Evolutionary conservation across 2,888 invertebrate genomes (phyloP).

Genomic region (Mesorhabditis belari): DNA sequence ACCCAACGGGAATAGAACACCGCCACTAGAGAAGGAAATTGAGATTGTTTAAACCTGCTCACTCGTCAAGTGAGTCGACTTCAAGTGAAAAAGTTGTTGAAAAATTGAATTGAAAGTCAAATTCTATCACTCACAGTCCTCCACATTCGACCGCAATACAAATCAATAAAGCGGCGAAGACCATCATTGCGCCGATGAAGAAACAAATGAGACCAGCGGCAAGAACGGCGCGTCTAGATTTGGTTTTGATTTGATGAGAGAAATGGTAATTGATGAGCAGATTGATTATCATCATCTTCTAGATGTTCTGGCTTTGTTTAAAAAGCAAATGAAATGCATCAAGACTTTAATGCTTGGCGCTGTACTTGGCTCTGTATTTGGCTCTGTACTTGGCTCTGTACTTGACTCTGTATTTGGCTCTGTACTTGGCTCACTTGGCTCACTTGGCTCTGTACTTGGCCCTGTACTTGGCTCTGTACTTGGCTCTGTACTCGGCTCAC

Average conservation of each 20-base stretch:
- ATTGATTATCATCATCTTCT: too few relatives aligned
- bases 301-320: too few relatives aligned
- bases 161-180: constrained; percentile 44
- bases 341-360: not conserved
- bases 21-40: constrained; percentile 27
- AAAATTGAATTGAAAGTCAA: not conserved
- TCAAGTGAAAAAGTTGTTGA: not conserved
- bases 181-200: constrained; percentile 46
- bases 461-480: too few relatives aligned
- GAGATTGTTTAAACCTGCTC: not conserved
- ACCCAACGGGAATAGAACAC: constrained; percentile 45
- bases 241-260: not conserved
- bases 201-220: constrained; percentile 47
- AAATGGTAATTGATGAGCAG: not conserved
- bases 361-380: not conserved
- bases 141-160: constrained; percentile 50
- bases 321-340: not conserved
- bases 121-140: constrained; percentile 30
- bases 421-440: not conserved
- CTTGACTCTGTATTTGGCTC: not conserved
- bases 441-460: too few relatives aligned
- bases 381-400: too few relatives aligned
- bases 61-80: not conserved
- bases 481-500: too few relatives aligned
- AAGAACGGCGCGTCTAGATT: constrained; percentile 39